Percentiles rank a stretch among this genome's conserved stretches.
phyloP scores from a whole-genome alignment of 30 jellyfish, hydroid and myxozoan genomes.

The Hydra vulgaris region DNA sequence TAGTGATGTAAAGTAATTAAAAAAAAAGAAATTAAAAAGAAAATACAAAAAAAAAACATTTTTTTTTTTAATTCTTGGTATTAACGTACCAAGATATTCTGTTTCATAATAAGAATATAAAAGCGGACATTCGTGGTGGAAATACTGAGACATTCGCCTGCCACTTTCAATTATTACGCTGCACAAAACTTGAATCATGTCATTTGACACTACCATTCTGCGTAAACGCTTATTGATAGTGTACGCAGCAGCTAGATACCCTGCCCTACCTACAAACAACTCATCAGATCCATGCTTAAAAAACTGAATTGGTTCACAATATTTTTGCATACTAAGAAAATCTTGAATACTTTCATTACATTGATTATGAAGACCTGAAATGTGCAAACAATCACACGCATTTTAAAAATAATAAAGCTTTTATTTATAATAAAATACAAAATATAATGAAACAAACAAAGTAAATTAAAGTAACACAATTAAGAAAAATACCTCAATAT shows the following conservation, averaged over 20 bases:
- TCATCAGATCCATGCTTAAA: constrained; percentile 90
- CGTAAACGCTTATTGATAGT: constrained; percentile 55
- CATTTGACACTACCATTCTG: constrained; percentile 44
- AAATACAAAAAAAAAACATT: too few species aligned
- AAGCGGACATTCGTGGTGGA: constrained; percentile 66
- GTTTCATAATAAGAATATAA: constrained; percentile 72
- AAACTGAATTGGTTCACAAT: constrained; percentile 58
- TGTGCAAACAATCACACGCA: too few species aligned
- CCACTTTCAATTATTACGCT: constrained; percentile 78
- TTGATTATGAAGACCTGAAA: constrained; percentile 62
- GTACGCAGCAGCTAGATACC: constrained; percentile 74
- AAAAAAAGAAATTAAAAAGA: too few species aligned
- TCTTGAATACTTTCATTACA: constrained; percentile 67
- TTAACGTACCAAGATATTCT: constrained; percentile 58
- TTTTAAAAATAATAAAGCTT: background rate
- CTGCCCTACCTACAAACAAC: constrained; percentile 96
- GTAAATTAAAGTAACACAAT: too few species aligned
- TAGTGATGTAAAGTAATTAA: too few species aligned
- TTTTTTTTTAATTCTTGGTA: background rate
- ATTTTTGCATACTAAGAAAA: constrained; percentile 48
- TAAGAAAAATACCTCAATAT: too few species aligned
- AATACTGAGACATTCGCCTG: constrained; percentile 44
- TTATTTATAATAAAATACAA: background rate
- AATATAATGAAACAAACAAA: background rate
- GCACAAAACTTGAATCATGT: constrained; percentile 62